Base-by-base conservation (phyloP, 2,888 invertebrate species). In the Polydrusus tereticollis region DNA sequence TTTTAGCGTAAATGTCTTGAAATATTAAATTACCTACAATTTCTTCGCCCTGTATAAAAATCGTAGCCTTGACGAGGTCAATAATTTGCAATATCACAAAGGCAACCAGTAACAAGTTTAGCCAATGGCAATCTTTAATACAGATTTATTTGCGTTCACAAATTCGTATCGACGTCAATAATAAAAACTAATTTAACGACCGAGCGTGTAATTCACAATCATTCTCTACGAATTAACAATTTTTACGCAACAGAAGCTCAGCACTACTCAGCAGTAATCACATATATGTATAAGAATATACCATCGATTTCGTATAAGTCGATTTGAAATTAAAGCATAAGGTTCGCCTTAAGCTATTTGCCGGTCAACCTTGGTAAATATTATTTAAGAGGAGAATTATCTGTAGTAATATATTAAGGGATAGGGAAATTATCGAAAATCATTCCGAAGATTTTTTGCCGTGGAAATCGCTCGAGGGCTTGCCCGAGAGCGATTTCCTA, bases 161-260 rank as follows among this genome's bases (percentile, higher is more conserved):
- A 63, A 50, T 63, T 36, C 47, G 62, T 14, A 63, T 63, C 47
- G 33, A 10, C 16, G 33, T 29, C 45, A 29, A 63, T 63, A 63
- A 63, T 63, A 63, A 63, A 63, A 63, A 63, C 62, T 50, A 63
- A 63, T 63, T 63, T 33, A n/a, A 47, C 62, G 62, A 50, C 47
- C 36, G 47, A 63, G 62, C 62, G 62, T 63, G 62, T 63, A 63
- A 63, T 63, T 63, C 47, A 50, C 62, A 50, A 63, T 63, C 47
- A 63, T 63, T 63, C 41, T 36, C 33, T 29, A 8, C 62, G 29
- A 63, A 63, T 63, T 63, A 63, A 63, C 62, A 50, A 63, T 63
- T 63, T 63, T 47, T 33, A 36, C 62, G 47, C 62, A 47, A 45
- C 62, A 63, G 45, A 47, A 63, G 62, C 47, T 0, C 1, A 55